These are phyloP conservation scores for Papilio protenor DNA, from an alignment of 2,888 invertebrate genomes.

Conservation along the genomic window DNA sequence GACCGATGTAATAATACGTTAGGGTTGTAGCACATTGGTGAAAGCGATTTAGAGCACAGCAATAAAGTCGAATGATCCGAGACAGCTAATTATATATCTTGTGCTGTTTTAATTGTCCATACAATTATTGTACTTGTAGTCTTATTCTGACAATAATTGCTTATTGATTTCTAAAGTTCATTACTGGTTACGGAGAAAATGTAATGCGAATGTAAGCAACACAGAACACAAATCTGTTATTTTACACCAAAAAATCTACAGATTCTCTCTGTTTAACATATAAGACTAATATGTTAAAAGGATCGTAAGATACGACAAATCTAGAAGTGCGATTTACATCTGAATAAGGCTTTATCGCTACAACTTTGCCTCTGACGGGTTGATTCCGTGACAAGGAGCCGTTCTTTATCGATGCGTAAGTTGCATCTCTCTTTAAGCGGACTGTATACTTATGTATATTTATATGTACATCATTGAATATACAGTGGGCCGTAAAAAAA, in stretches of 20 bases:
- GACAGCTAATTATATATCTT: conserved; percentile 35
- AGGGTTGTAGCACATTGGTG: conserved; percentile 55
- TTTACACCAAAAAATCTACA: too few species aligned
- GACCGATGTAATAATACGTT: conserved; percentile 60
- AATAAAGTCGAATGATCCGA: conserved; percentile 37
- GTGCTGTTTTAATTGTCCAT: conserved; percentile 19
- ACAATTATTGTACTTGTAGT: not conserved
- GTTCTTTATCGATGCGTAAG: conserved; percentile 26
- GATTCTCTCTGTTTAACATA: not conserved
- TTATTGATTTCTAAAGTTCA: conserved; percentile 4
- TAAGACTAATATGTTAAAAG: conserved; percentile 3
- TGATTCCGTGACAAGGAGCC: conserved; percentile 21
- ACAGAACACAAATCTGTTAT: too few species aligned
- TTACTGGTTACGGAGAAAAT: not conserved
- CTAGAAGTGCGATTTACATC: conserved; percentile 10
- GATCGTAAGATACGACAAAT: conserved; percentile 25
- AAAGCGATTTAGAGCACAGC: conserved; percentile 51
- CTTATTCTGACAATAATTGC: not conserved
- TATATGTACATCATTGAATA: conserved; percentile 50
- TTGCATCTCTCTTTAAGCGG: conserved; percentile 7
- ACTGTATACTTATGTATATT: conserved; percentile 25
- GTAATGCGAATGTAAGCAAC: not conserved
- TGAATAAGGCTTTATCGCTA: conserved; percentile 30
- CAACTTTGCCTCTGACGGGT: conserved; percentile 7
- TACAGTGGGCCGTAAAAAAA: conserved; percentile 47